Base-by-base conservation (phyloP, 2,113 vertebrate species). In the Spheniscus mendiculus region DNA sequence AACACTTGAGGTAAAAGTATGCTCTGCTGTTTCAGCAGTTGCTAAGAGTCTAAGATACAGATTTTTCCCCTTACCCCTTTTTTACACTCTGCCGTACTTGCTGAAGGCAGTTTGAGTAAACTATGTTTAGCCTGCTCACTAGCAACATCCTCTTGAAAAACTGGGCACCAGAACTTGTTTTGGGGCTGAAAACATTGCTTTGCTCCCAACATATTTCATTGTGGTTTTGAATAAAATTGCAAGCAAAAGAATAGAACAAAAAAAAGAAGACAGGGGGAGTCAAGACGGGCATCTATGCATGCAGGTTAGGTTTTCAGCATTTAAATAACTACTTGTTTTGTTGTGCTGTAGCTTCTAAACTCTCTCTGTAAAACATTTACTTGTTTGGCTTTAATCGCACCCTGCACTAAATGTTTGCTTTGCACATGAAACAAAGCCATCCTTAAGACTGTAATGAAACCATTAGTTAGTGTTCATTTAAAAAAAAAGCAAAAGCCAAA, bases 291-390 rank as follows among this genome's bases (percentile, higher is more conserved):
- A 65, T 67, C 72, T 83, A 1, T 79, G 32, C 38, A 58, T 0
- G 2, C 12, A 66, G 86, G 50, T 83, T 74, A 38, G 49, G 53
- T 89, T 83, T 87, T 61, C 44, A 80, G 49, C 45, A 36, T 80
- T 72, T 50, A 47, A 80, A 21, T 80, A 79, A 50, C 56, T 62
- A 11, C 32, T 56, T 50, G 42, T 53, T 90, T 87, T 85, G 52
- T 70, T 90, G 65, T 88, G 55, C 87, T 73, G 15, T 70, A 65
- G 58, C 32, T 91, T 87, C 91, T 93, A 49, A 94, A 53, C 66
- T 52, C 32, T 83, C 66, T 96, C 89, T 94, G 93, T 94, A 74
- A 94, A 96, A 93, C 85, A 85, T 93, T 95, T 94, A 91, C 82
- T 82, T 91, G 50, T 70, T 73, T 77, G 90, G 50, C 67, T 89